Evolutionary conservation across 2,888 invertebrate species (phyloP), one percentile per base, ranked within the genome.

Genomic region (Cheiracanthium punctorium): DNA sequence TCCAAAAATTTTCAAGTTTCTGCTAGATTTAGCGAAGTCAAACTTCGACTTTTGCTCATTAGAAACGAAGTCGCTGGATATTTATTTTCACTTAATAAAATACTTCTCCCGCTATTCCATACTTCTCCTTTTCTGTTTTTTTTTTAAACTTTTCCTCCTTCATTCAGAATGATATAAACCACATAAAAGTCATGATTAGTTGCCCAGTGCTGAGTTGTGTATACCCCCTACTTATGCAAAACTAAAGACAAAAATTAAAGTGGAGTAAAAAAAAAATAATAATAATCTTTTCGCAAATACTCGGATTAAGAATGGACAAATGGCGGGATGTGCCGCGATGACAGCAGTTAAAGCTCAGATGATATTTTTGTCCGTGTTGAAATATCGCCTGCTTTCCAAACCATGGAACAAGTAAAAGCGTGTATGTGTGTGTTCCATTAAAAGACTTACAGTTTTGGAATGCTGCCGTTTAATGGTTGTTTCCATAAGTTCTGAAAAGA

Each of bases 291-390:
- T 37, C 37, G 67, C 10, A 67, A 30, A 30, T 67, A 67, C 30
- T 80, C 24, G 17, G 67, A 84, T 79, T 84, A 77, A 8, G 20
- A 71, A 32, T 28, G 32, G 74, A 74, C 82, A 82, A 82, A 82
- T 82, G 82, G 79, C 70, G 73, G 58, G 24, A 69, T 48, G 73
- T 72, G 72, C 67, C 72, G 52, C 48, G 77, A 30, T 65, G 82
- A 69, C 84, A 69, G 72, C 84, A 73, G 72, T 79, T 84, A 74
- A 84, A 84, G 73, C 72, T 67, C 67, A 84, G 84, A 79, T 67
- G 77, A 84, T 84, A 79, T 82, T 79, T 81, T 43, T 67, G 71
- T 52, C 52, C 28, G 33, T 43, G 32, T 30, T 48, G 32, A 71
- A 79, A 67, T 48, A 74, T 82, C 64, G 64, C 72, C 28, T 58